Evolutionary conservation across 2,113 vertebrate genomes (phyloP), one percentile per base, ranked within the genome.

Genomic region (Leptodactylus fuscus): DNA sequence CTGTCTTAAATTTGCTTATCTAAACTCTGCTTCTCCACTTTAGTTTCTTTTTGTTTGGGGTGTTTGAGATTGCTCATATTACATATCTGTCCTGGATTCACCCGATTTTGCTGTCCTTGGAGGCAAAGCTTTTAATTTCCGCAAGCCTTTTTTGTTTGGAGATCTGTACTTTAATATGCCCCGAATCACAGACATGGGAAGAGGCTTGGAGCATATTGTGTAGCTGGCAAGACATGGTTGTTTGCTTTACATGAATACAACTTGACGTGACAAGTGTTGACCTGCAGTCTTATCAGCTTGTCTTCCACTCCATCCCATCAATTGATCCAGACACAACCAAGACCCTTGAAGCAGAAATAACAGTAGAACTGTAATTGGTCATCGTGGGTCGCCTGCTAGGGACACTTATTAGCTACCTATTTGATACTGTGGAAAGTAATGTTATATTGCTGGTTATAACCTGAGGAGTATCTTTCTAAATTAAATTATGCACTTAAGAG

Each of bases 261-360:
- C 83, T 69, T 65, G 87, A 90, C 91, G 89, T 91, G 90, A 91
- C 91, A 92, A 90, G 81, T 91, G 87, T 89, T 89, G 88, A 91
- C 91, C 91, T 65, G 86, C 85, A 87, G 89, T 86, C 89, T 91
- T 91, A 89, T 91, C 92, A 91, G 90, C 91, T 90, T 90, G 89
- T 91, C 89, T 92, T 88, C 89, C 88, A 87, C 91, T 89, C 89
- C 87, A 73, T 84, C 87, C 85, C 89, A 92, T 92, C 89, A 89
- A 89, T 85, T 90, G 90, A 91, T 91, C 88, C 89, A 88, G 90
- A 89, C 90, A 92, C 87, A 85, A 89, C 88, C 87, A 88, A 88
- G 91, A 91, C 90, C 91, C 91, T 88, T 89, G 85, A 16, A 91
- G 90, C 89, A 87, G 81, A 90, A 90, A 88, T 88, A 89, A 93